phyloP scores from a whole-genome alignment of 2,888 invertebrate genomes.

The Melikaiella ostensackeni region DNA sequence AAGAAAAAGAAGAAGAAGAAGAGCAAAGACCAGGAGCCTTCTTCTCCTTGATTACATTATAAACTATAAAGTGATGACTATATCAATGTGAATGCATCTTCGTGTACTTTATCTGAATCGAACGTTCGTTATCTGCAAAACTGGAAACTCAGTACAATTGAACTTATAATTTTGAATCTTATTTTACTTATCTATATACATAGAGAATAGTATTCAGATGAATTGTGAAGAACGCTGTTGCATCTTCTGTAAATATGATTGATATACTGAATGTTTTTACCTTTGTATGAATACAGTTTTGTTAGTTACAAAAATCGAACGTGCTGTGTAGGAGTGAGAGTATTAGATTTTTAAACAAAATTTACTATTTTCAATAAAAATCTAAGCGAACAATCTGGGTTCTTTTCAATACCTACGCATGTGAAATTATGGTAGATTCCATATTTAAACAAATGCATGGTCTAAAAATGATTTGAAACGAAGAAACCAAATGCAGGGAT shows the following conservation, averaged over 20 bases:
- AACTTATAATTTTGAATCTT: slow-evolving; percentile 27
- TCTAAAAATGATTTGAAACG: too few relatives aligned
- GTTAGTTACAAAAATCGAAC: slow-evolving; percentile 39
- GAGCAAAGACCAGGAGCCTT: slow-evolving; percentile 81
- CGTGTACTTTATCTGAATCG: slow-evolving; percentile 30
- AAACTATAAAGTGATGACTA: slow-evolving; percentile 36
- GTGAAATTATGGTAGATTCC: too few relatives aligned
- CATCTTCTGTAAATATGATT: slow-evolving; percentile 43
- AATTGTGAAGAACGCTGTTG: slow-evolving; percentile 40
- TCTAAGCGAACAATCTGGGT: slow-evolving; percentile 15
- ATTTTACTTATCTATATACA: slow-evolving; percentile 18
- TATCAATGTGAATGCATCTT: not conserved
- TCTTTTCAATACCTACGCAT: not conserved
- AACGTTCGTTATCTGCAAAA: slow-evolving; percentile 17
- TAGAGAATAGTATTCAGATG: slow-evolving; percentile 27
- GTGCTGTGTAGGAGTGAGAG: slow-evolving; percentile 45
- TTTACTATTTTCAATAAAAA: slow-evolving; percentile 65
- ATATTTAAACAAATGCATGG: too few relatives aligned
- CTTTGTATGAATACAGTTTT: slow-evolving; percentile 39
- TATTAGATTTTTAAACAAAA: slow-evolving; percentile 56
- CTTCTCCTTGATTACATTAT: slow-evolving; percentile 43
- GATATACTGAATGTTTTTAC: slow-evolving; percentile 39
- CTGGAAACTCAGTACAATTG: not conserved
- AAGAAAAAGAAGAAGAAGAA: slow-evolving; percentile 90
- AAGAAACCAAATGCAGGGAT: too few relatives aligned